A percentile compares a stretch with the other conserved stretches of the same genome.
phyloP scores from a whole-genome alignment of 2,797 vertebrate species.

The Tapera naevia region DNA sequence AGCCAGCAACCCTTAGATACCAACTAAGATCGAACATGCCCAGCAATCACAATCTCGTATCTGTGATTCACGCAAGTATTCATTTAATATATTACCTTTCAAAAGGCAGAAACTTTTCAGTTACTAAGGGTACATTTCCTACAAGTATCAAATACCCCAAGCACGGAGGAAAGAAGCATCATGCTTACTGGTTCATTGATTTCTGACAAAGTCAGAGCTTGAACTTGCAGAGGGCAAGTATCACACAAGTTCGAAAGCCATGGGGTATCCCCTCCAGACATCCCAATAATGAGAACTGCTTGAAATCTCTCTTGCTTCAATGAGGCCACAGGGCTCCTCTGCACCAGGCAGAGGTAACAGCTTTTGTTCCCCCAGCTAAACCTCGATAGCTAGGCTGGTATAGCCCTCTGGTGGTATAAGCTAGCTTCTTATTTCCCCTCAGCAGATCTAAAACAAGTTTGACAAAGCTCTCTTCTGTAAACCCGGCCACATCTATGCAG shows the following conservation, averaged over 20 bases:
- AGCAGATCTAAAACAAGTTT: neutral
- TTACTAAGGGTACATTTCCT: constrained; percentile 1
- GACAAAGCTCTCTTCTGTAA: neutral
- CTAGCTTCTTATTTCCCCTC: neutral
- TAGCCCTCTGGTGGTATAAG: constrained; percentile 17
- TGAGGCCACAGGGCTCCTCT: neutral
- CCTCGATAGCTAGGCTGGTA: neutral
- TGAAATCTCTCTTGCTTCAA: neutral
- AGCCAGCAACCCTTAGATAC: constrained; percentile 9
- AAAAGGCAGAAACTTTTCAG: neutral
- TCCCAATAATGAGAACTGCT: neutral
- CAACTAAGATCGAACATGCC: constrained; percentile 39
- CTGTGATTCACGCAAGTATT: constrained; percentile 22
- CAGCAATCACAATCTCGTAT: neutral
- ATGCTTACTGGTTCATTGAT: neutral
- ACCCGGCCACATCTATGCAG: neutral
- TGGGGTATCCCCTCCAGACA: neutral
- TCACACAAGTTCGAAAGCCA: neutral
- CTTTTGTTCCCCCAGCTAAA: neutral
- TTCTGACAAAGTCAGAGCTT: neutral
- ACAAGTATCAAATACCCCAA: neutral
- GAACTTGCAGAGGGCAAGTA: neutral
- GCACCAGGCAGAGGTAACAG: neutral
- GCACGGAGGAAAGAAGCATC: neutral
- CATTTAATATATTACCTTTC: neutral